These are phyloP conservation scores for Agrilus cyanescens DNA, from an alignment of 2,888 invertebrate genomes.

Conservation along the genomic window DNA sequence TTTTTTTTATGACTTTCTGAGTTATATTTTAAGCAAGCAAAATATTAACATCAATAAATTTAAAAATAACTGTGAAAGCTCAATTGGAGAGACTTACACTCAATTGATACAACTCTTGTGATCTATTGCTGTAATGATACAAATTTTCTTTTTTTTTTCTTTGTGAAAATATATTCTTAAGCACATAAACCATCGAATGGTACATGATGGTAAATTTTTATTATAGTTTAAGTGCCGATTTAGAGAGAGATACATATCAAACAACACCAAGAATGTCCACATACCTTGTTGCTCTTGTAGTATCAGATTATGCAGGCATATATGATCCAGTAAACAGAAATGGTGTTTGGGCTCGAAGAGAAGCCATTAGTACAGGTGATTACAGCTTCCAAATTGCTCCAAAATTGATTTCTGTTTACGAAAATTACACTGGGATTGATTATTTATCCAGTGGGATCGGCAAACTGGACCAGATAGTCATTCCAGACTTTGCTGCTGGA, in stretches of 20 bases:
- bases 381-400: slow-evolving; percentile 38
- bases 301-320: slow-evolving; percentile 53
- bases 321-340: slow-evolving; percentile 4
- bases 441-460: slow-evolving; percentile 46
- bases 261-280: slow-evolving; percentile 62
- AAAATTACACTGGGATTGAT: slow-evolving; percentile 43
- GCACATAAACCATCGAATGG: too few species aligned
- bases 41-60: too few species aligned
- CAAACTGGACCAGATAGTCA: slow-evolving; percentile 75
- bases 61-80: too few species aligned
- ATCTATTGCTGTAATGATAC: too few species aligned
- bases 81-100: too few species aligned
- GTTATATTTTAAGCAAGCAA: too few species aligned
- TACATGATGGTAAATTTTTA: too few species aligned
- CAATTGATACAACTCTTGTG: too few species aligned
- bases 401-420: slow-evolving; percentile 39
- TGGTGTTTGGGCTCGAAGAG: slow-evolving; percentile 36
- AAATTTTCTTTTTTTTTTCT: too few species aligned
- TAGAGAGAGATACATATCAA: slow-evolving; percentile 31
- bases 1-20: too few species aligned
- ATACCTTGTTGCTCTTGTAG: slow-evolving; percentile 73
- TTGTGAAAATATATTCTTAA: too few species aligned
- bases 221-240: slow-evolving; percentile 12
- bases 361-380: slow-evolving; percentile 35
- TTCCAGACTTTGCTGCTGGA: slow-evolving; percentile 72